A percentile compares a stretch with the other conserved stretches of the same genome.
Evolutionary conservation across 2,888 invertebrate genomes (phyloP).

Genomic region (Bimastos eiseni): DNA sequence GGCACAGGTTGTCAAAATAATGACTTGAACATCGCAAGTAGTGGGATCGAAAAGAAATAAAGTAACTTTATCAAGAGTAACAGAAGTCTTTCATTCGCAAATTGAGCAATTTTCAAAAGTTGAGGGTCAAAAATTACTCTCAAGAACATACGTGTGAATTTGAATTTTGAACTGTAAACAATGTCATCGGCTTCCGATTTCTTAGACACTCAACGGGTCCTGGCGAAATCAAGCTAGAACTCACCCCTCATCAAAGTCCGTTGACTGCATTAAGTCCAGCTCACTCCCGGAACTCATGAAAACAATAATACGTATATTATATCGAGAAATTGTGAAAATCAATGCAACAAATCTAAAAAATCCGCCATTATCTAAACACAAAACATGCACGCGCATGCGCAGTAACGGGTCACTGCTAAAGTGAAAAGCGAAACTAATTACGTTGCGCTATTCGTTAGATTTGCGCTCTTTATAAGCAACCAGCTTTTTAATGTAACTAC

Average conservation of each 20-base stretch:
- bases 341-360: background rate
- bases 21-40: too few relatives aligned
- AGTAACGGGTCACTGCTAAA: background rate
- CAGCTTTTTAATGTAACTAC: too few relatives aligned
- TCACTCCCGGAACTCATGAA: conserved; percentile 6
- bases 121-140: background rate
- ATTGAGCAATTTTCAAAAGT: background rate
- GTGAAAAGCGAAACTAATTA: background rate
- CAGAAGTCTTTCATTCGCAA: background rate
- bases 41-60: background rate
- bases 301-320: background rate
- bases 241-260: background rate
- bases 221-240: background rate
- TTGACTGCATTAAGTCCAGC: background rate
- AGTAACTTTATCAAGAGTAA: background rate
- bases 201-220: background rate
- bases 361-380: background rate
- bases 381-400: background rate
- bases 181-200: background rate
- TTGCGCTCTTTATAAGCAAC: too few relatives aligned
- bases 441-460: too few relatives aligned
- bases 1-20: background rate
- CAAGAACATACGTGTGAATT: background rate
- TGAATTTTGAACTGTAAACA: conserved; percentile 5
- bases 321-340: background rate